Evolutionary conservation across 2,888 invertebrate genomes (phyloP).

Genomic region (Calameuta filiformis): DNA sequence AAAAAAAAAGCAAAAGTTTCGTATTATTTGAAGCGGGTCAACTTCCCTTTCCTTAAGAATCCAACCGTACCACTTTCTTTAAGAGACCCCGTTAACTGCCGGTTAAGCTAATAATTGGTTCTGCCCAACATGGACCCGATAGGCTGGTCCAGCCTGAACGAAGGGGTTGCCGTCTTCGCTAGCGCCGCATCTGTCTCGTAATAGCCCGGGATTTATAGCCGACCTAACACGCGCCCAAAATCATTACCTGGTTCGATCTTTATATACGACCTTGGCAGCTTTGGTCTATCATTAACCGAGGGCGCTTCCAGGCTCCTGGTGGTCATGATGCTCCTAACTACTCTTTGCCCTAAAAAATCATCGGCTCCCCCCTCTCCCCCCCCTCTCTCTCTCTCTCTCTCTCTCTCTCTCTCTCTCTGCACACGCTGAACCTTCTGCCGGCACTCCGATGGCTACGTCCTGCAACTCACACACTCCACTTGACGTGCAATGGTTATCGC

Average conservation of each 20-base stretch:
- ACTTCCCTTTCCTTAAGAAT: conserved; percentile 12
- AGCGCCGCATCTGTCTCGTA: conserved; percentile 63
- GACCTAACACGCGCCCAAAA: conserved; percentile 54
- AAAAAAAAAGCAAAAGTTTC: not conserved
- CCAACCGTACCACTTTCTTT: conserved; percentile 15
- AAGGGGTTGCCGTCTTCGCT: conserved; percentile 39
- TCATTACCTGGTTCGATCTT: conserved; percentile 46
- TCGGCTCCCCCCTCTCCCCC: no score
- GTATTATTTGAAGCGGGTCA: conserved; percentile 11
- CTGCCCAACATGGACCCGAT: not conserved
- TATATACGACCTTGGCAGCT: conserved; percentile 38
- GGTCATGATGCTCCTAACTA: no score
- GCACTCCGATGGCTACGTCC: not conserved
- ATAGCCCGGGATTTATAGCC: conserved; percentile 58
- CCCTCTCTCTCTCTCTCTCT: no score
- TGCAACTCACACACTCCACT: not conserved
- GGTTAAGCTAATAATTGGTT: conserved; percentile 34
- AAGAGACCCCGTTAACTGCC: conserved; percentile 10
- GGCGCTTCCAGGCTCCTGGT: conserved; percentile 16
- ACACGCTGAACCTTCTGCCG: not conserved
- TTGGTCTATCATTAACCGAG: conserved; percentile 42
- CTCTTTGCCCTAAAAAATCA: no score
- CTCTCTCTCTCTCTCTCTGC: not conserved
- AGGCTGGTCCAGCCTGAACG: conserved; percentile 7
- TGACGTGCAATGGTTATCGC: not conserved